Conservation (phyloP, 2,888 invertebrate species). For the Patella pellucida region DNA sequence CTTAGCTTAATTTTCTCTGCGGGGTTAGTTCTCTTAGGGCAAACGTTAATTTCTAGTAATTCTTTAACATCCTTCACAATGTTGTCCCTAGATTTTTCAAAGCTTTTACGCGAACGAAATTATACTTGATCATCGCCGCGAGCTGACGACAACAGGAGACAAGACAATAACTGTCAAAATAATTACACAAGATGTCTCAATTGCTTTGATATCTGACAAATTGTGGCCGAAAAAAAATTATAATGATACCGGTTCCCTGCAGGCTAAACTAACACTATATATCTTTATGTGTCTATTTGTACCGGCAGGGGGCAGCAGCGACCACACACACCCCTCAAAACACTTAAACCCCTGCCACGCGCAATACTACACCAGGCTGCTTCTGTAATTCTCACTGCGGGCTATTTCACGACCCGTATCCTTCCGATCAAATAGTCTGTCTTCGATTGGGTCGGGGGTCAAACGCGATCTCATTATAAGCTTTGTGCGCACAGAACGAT, state of each 20-base stretch:
- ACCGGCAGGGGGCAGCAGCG: neutral
- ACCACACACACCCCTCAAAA: constrained; percentile 6
- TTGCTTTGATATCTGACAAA: neutral
- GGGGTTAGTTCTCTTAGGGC: too few relatives aligned
- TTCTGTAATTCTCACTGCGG: neutral
- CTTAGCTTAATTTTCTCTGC: too few relatives aligned
- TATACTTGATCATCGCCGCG: neutral
- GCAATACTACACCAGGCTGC: neutral
- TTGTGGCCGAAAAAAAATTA: neutral
- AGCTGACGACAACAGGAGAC: neutral
- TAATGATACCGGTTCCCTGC: neutral
- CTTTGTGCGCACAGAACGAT: constrained; percentile 17
- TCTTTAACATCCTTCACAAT: neutral
- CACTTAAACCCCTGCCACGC: neutral
- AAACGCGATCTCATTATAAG: constrained; percentile 2
- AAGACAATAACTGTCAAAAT: constrained; percentile 8
- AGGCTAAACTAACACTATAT: neutral
- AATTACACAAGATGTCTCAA: neutral
- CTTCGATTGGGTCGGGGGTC: constrained; percentile 8
- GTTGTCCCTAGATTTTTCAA: neutral
- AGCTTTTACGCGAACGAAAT: neutral
- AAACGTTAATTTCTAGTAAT: neutral
- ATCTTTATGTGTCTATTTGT: neutral
- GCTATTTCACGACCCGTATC: constrained; percentile 12
- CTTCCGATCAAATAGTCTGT: neutral